These are phyloP conservation scores for Tenthredo livida DNA, from an alignment of 2,888 invertebrate genomes.

Conservation along the genomic window DNA sequence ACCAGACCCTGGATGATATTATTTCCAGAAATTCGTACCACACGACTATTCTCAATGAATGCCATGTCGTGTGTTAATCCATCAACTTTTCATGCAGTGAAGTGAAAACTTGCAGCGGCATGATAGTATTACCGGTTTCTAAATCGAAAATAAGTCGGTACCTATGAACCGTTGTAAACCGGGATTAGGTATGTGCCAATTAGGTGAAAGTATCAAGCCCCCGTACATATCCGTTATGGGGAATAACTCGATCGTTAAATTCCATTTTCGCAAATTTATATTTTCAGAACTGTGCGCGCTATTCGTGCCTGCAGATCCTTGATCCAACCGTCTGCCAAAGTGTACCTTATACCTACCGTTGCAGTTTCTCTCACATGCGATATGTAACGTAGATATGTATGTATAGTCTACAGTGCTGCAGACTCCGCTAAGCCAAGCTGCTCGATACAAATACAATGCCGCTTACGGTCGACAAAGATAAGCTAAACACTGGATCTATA, in stretches of 20 bases:
- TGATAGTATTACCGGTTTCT: neutral
- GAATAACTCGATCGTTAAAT: neutral
- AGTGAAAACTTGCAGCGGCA: neutral
- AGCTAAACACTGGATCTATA: constrained; percentile 48
- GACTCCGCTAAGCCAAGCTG: constrained; percentile 24
- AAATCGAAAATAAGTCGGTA: neutral
- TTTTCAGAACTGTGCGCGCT: neutral
- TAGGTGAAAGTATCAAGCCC: neutral
- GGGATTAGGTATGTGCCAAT: neutral
- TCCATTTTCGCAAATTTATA: too few species aligned
- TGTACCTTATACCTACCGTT: neutral
- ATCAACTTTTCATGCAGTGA: neutral
- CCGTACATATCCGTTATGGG: too few species aligned
- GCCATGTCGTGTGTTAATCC: neutral
- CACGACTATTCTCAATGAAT: neutral
- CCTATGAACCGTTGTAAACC: too few species aligned
- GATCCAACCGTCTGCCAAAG: neutral
- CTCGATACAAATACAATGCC: constrained; percentile 50
- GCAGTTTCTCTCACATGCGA: neutral
- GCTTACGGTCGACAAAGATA: constrained; percentile 49
- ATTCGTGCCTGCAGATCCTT: neutral
- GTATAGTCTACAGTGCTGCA: constrained; percentile 14
- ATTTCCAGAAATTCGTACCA: neutral
- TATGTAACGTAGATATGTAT: neutral
- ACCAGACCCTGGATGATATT: neutral